Evolutionary conservation across 2,888 invertebrate genomes (phyloP).

Genomic region (Thumatha senex): DNA sequence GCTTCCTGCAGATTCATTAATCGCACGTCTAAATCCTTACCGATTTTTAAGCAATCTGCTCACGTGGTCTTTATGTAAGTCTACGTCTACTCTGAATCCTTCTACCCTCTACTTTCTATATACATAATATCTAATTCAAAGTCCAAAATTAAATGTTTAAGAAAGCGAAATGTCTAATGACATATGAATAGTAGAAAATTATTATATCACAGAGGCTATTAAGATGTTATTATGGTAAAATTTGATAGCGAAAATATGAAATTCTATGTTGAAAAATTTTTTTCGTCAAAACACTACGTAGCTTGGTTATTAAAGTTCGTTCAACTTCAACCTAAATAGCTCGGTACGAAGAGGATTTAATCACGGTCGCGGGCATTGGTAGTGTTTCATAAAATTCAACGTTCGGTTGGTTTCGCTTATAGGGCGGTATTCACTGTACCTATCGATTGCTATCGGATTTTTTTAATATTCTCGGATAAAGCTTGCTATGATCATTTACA

Average conservation of each 20-base stretch:
- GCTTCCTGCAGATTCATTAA: too few relatives aligned
- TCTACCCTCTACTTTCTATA: too few relatives aligned
- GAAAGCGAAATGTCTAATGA: conserved; percentile 12
- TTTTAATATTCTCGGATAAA: conserved; percentile 35
- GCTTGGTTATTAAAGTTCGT: conserved; percentile 36
- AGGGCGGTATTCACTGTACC: conserved; percentile 33
- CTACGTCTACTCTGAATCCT: too few relatives aligned
- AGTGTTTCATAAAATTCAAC: conserved; percentile 44
- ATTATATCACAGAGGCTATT: conserved; percentile 10
- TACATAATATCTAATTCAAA: too few relatives aligned
- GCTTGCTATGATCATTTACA: conserved; percentile 6
- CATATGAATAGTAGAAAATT: conserved; percentile 12
- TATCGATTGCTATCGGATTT: conserved; percentile 36
- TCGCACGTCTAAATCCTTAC: too few relatives aligned
- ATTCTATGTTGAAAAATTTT: conserved; percentile 25
- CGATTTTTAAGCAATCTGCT: too few relatives aligned
- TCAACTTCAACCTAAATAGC: conserved; percentile 41
- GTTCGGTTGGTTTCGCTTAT: conserved; percentile 34
- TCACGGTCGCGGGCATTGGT: conserved; percentile 38
- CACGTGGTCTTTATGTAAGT: too few relatives aligned
- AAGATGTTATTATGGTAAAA: conserved; percentile 15
- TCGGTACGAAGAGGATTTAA: conserved; percentile 34
- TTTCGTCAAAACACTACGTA: conserved; percentile 31
- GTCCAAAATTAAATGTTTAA: background rate
- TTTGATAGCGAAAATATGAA: conserved; percentile 19